These are phyloP conservation scores for Callimorpha dominula DNA, from an alignment of 2,888 invertebrate species.

Conservation along the genomic window DNA sequence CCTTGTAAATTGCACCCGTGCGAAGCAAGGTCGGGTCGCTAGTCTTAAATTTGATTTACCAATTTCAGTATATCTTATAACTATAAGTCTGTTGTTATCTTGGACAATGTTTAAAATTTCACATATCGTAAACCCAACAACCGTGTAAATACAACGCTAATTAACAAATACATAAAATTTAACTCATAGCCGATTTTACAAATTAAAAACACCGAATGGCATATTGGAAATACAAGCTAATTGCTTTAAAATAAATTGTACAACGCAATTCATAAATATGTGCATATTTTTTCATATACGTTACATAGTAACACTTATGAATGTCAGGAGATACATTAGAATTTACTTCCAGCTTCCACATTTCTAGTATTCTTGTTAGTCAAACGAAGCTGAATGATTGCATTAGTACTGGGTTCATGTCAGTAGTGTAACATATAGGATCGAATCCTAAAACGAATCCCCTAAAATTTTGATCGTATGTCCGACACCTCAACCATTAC, in stretches of 20 bases:
- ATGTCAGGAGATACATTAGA: background rate
- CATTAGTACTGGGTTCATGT: too few relatives aligned
- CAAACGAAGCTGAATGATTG: too few relatives aligned
- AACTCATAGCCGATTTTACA: conserved; percentile 6
- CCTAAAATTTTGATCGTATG: too few relatives aligned
- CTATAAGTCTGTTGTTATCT: background rate
- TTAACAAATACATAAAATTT: conserved; percentile 17
- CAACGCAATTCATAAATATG: too few relatives aligned
- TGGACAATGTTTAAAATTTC: background rate
- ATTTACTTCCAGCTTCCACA: background rate
- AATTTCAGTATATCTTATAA: background rate
- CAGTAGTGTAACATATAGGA: too few relatives aligned
- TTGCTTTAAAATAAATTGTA: background rate
- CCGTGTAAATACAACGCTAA: conserved; percentile 11
- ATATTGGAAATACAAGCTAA: background rate
- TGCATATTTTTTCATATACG: background rate
- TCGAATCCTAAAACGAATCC: too few relatives aligned
- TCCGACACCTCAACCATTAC: too few relatives aligned
- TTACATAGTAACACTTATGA: background rate
- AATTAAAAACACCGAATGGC: background rate
- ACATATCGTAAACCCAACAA: background rate
- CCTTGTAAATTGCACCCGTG: too few relatives aligned
- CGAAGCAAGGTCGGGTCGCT: too few relatives aligned
- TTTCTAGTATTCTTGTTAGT: too few relatives aligned
- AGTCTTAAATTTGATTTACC: background rate